These are phyloP conservation scores for Larimichthys crocea DNA, from an alignment of 2,113 vertebrate genomes.

Conservation along the genomic window DNA sequence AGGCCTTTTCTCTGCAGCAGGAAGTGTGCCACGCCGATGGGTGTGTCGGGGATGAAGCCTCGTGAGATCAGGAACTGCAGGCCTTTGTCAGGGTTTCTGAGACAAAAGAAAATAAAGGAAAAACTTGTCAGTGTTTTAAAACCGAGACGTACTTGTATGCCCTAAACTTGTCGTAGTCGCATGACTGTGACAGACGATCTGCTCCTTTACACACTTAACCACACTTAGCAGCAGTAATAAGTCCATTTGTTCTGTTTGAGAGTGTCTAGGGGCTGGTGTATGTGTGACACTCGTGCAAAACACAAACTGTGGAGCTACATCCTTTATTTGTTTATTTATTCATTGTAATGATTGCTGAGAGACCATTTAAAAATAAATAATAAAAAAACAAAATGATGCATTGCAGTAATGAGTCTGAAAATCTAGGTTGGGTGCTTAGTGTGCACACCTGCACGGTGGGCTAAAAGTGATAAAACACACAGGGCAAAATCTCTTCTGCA, in stretches of 20 bases:
- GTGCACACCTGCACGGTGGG: conserved; percentile 4
- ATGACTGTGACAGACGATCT: conserved; percentile 6
- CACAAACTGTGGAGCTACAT: not conserved
- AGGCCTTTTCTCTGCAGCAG: conserved; percentile 97
- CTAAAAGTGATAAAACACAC: conserved; percentile 34
- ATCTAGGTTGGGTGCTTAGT: not conserved
- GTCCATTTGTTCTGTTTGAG: not conserved
- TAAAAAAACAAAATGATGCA: conserved; percentile 10
- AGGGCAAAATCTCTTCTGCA: conserved; percentile 25
- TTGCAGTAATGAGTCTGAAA: conserved; percentile 19
- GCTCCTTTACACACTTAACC: not conserved
- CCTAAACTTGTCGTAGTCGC: not conserved
- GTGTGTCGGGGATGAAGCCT: conserved; percentile 98
- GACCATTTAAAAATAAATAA: conserved; percentile 2
- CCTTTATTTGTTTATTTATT: conserved; percentile 9
- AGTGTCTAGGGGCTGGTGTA: not conserved
- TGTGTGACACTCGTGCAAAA: not conserved
- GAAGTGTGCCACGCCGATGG: conserved; percentile 97
- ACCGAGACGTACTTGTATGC: not conserved
- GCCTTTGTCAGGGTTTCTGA: conserved; percentile 98
- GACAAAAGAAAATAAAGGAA: not conserved
- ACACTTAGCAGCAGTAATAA: conserved; percentile 1
- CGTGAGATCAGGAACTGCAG: conserved; percentile 98
- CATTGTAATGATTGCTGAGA: not conserved
- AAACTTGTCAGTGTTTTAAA: not conserved